These are phyloP conservation scores for Platypus cylindrus DNA, from an alignment of 2,888 invertebrate species.

Conservation along the genomic window DNA sequence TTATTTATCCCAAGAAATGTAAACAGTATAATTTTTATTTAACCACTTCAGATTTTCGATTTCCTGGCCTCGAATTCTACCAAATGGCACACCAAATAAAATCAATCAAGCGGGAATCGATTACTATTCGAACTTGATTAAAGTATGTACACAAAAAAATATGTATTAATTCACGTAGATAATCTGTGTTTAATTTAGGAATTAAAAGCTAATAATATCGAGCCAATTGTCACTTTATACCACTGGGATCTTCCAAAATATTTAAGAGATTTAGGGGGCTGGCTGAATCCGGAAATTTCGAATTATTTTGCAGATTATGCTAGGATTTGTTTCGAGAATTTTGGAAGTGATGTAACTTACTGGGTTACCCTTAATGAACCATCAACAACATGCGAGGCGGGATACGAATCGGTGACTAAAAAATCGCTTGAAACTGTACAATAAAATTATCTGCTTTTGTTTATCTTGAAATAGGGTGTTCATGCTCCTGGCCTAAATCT, in stretches of 20 bases:
- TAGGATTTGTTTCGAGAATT: conserved; percentile 37
- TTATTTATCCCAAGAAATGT: not conserved
- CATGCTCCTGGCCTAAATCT: conserved; percentile 2
- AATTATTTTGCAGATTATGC: conserved; percentile 49
- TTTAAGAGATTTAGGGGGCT: conserved; percentile 32
- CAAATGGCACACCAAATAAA: conserved; percentile 8
- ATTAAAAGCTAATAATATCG: conserved; percentile 28
- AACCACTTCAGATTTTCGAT: conserved; percentile 9
- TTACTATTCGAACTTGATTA: conserved; percentile 36
- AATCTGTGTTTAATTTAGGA: conserved; percentile 3
- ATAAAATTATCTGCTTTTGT: too few relatives aligned
- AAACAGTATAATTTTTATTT: conserved; percentile 1
- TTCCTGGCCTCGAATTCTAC: conserved; percentile 12
- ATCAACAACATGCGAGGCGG: conserved; percentile 1
- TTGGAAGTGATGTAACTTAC: conserved; percentile 24
- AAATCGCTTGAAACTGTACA: conserved; percentile 1
- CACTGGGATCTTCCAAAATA: conserved; percentile 50
- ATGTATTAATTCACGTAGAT: not conserved
- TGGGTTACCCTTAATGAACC: conserved; percentile 14
- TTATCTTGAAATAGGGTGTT: conserved; percentile 1
- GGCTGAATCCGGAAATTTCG: conserved; percentile 47
- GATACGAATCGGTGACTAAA: conserved; percentile 4
- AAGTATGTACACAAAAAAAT: conserved; percentile 22
- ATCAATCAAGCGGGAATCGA: conserved; percentile 11
- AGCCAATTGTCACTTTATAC: conserved; percentile 46